Evolutionary conservation across 2,113 vertebrate genomes (phyloP), one percentile per base, ranked within the genome.

Genomic region (Tretioscincus oriximinensis): DNA sequence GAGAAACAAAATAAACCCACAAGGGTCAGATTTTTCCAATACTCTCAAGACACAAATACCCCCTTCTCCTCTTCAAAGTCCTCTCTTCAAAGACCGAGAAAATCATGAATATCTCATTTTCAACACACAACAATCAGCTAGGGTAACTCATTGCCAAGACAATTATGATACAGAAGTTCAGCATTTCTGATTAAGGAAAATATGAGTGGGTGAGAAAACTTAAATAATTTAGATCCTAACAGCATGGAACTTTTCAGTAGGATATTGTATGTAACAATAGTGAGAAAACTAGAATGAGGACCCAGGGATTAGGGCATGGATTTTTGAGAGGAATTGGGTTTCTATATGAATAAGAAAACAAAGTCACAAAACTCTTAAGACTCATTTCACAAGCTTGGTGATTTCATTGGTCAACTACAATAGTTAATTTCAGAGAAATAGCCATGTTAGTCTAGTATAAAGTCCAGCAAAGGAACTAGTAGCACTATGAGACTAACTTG

Each of bases 41-140:
- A 47, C 76, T 84, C 11, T 69, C 22, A 58, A 11, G 41, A 60
- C 16, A 78, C 85, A 9, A 11, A 61, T 28, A 76, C 69, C 85
- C 71, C 28, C 75, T 0, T 18, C 79, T 28, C 74, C 69, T 84
- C 68, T 29, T 76, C 0, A 22, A 77, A 65, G 2, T 9, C 68
- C 24, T 70, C 70, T 71, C 86, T 88, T 80, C n/a, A 82, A 83
- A 73, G 73, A 86, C 31, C 22, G 24, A 83, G 21, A 26, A 28
- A 74, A 1, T 29, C 79, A 24, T 18, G 11, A 83, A 80, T n/a
- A 67, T 77, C 5, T 24, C 22, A 29, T n/a, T n/a, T 72, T 20
- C 64, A 35, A 9, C 24, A 65, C 70, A n/a, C 74, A 73, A 63
- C 21, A 29, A 54, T 77, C 77, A 72, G 69, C 51, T 45, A 82